Evolutionary conservation across 2,113 vertebrate species (phyloP).

Genomic region (Phylloscopus whistleri): DNA sequence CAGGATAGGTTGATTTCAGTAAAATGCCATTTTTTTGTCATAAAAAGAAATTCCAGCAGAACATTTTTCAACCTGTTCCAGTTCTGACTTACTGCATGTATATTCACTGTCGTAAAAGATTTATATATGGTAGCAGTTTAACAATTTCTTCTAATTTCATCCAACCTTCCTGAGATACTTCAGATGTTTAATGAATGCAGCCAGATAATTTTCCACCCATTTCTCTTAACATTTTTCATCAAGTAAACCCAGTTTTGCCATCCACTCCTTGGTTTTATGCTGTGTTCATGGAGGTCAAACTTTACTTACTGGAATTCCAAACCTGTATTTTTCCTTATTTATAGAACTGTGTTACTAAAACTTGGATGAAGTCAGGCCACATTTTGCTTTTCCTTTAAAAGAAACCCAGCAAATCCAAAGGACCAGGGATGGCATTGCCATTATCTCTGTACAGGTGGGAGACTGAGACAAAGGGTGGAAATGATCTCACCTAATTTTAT

Average conservation of each 20-base stretch:
- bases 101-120: neutral
- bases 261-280: neutral
- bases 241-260: neutral
- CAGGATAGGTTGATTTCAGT: conserved; percentile 17
- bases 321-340: neutral
- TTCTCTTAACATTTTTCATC: neutral
- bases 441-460: neutral
- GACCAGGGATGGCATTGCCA: neutral
- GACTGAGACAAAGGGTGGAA: neutral
- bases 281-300: neutral
- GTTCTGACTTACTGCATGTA: neutral
- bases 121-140: neutral
- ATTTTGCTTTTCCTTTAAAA: neutral
- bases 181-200: conserved; percentile 4
- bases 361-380: neutral
- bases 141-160: conserved; percentile 32
- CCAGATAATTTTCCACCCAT: neutral
- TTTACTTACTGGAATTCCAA: neutral
- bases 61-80: conserved; percentile 4
- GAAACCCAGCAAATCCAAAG: neutral
- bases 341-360: neutral
- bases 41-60: conserved; percentile 5
- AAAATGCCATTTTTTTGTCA: conserved; percentile 19
- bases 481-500: neutral
- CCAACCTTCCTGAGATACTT: neutral